These are phyloP conservation scores for Dipodomys merriami DNA, from an alignment of 2,113 vertebrate genomes.

Conservation along the genomic window DNA sequence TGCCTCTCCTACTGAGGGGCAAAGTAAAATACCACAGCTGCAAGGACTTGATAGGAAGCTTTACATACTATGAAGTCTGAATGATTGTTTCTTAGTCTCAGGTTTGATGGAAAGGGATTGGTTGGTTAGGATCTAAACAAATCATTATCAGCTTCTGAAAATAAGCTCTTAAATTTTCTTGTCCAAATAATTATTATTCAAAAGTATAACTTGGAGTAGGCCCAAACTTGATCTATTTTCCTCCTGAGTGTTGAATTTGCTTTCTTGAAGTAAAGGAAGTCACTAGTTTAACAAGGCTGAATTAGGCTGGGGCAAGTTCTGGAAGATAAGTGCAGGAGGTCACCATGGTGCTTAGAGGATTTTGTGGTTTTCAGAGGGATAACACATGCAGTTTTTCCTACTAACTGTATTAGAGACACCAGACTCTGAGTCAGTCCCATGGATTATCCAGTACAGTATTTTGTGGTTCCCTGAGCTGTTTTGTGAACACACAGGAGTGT, in stretches of 20 bases:
- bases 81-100: background rate
- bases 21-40: background rate
- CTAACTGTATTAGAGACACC: background rate
- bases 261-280: constrained; percentile 29
- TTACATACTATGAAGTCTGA: background rate
- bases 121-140: constrained; percentile 45
- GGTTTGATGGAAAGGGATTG: background rate
- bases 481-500: constrained; percentile 11
- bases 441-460: background rate
- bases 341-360: background rate
- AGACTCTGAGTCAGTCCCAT: constrained; percentile 11
- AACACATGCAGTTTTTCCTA: background rate
- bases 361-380: constrained; percentile 42
- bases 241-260: constrained; percentile 33
- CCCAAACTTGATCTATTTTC: constrained; percentile 30
- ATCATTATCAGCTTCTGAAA: background rate
- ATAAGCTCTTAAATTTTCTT: constrained; percentile 52
- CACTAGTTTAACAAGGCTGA: constrained; percentile 18
- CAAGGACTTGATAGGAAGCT: constrained; percentile 4
- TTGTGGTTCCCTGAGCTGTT: background rate
- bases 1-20: constrained; percentile 2
- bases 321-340: background rate
- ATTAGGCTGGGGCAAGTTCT: background rate
- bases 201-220: constrained; percentile 20
- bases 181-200: constrained; percentile 9